These are phyloP conservation scores for Lanistes nyassanus DNA, from an alignment of 1,140 invertebrate genomes.

Conservation along the genomic window DNA sequence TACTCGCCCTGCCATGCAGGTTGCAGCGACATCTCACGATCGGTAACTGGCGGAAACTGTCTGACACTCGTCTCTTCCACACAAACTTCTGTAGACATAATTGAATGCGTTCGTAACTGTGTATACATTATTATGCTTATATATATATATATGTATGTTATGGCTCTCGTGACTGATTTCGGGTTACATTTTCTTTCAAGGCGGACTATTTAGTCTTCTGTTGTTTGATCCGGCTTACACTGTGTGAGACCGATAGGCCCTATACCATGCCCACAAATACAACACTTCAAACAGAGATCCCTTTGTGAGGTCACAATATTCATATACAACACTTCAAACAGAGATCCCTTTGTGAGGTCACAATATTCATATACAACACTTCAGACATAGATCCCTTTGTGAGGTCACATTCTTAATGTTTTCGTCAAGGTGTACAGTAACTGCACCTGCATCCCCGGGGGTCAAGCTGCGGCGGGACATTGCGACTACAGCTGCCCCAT, in stretches of 20 bases:
- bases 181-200: not conserved
- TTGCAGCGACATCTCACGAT: conserved; percentile 77
- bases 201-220: too few species aligned
- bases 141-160: not conserved
- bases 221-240: too few species aligned
- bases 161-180: not conserved
- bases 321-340: not conserved
- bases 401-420: not conserved
- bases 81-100: too few species aligned
- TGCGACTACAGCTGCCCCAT: conserved; percentile 21
- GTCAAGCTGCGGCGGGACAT: not conserved
- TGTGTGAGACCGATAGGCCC: too few species aligned
- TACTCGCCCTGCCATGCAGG: conserved; percentile 90
- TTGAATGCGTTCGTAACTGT: too few species aligned
- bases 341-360: not conserved
- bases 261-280: too few species aligned
- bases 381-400: not conserved
- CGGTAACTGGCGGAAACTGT: too few species aligned
- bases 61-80: too few species aligned
- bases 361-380: not conserved
- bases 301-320: not conserved
- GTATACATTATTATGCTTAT: not conserved
- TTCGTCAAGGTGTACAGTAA: conserved; percentile 6
- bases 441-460: conserved; percentile 6
- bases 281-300: not conserved